Percentiles rank a stretch among this genome's conserved stretches.
Conservation (phyloP, 2,113 vertebrate genomes). For the Myrmecobius fasciatus region DNA sequence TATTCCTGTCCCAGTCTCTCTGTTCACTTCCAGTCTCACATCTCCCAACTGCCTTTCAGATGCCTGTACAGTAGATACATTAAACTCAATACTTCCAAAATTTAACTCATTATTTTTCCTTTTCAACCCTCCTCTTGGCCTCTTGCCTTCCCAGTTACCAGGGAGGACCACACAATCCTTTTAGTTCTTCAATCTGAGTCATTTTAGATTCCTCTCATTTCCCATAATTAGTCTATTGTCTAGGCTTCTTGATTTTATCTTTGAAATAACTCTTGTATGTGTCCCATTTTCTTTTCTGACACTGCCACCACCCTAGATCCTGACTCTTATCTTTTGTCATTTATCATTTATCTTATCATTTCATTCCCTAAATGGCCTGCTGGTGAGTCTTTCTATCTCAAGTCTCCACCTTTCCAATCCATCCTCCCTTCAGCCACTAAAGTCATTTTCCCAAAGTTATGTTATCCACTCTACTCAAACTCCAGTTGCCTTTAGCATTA, state of each 20-base stretch:
- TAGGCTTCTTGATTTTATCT: not conserved
- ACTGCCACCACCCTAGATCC: not conserved
- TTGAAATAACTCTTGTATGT: not conserved
- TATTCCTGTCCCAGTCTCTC: not conserved
- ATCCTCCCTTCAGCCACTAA: not conserved
- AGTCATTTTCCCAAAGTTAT: not conserved
- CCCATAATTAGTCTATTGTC: not conserved
- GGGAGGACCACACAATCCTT: not conserved
- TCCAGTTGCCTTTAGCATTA: not conserved
- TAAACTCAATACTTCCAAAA: not conserved
- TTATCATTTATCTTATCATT: not conserved
- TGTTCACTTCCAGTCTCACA: not conserved
- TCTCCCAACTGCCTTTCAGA: not conserved
- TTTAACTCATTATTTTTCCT: not conserved
- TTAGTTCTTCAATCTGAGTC: too few species aligned
- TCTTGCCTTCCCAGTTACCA: not conserved
- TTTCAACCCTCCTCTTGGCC: not conserved
- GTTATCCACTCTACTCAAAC: not conserved
- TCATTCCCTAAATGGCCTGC: not conserved
- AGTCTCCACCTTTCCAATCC: not conserved
- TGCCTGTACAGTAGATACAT: not conserved
- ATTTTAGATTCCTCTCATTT: not conserved
- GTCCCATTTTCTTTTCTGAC: not conserved
- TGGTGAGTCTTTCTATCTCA: not conserved
- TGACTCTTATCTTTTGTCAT: too few species aligned